Conservation (phyloP, 2,113 vertebrate species). For the Hippolais icterina region DNA sequence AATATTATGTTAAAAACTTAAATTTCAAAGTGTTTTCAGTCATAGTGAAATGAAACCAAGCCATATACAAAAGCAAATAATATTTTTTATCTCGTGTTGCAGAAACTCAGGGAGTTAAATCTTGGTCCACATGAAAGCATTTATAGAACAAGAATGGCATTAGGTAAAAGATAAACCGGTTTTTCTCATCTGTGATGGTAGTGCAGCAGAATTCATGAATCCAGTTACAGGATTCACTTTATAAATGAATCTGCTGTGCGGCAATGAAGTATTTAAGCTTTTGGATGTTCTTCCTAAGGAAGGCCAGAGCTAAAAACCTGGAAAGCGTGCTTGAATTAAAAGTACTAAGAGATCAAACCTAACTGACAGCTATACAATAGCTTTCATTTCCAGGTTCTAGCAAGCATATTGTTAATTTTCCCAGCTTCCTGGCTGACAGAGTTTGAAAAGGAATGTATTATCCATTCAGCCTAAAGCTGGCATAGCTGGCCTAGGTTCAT, state of each 20-base stretch:
- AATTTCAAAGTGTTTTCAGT: not conserved
- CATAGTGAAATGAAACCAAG: not conserved
- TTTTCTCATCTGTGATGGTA: not conserved
- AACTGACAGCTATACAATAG: not conserved
- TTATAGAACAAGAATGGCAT: not conserved
- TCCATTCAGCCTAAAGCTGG: not conserved
- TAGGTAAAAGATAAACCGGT: not conserved
- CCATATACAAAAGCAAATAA: not conserved
- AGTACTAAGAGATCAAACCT: not conserved
- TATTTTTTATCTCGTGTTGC: not conserved
- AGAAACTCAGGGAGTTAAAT: not conserved
- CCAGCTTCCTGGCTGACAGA: not conserved
- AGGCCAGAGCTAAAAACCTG: not conserved
- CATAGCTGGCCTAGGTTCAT: not conserved
- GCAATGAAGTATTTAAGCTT: not conserved
- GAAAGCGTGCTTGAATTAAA: not conserved
- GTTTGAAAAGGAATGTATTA: not conserved
- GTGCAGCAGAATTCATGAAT: not conserved
- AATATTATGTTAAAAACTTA: not conserved
- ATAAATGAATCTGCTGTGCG: not conserved
- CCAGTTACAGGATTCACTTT: not conserved
- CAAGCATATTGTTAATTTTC: not conserved
- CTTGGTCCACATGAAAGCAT: not conserved
- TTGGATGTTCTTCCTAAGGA: not conserved
- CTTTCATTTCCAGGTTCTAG: not conserved